Conservation (phyloP, 2,888 invertebrate species). For the Rhagium mordax region DNA sequence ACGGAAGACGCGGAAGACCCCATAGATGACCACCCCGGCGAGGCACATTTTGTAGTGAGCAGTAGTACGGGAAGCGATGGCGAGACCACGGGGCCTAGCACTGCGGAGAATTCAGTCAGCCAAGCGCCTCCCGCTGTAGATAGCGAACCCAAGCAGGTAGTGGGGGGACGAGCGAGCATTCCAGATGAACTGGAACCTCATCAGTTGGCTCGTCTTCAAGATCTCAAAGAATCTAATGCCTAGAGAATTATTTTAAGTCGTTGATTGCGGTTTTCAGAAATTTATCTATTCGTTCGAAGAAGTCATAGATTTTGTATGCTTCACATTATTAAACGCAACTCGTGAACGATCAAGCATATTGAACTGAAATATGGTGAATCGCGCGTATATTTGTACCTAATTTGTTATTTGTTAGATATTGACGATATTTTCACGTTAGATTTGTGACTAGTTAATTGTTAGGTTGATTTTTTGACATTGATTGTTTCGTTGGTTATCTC, state of each 20-base stretch:
- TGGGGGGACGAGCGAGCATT: conserved; percentile 86
- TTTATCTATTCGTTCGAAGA: conserved; percentile 40
- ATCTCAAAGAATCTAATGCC: conserved; percentile 93
- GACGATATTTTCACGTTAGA: conserved; percentile 46
- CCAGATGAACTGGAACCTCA: conserved; percentile 92
- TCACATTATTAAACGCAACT: conserved; percentile 53
- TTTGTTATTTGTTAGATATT: conserved; percentile 59
- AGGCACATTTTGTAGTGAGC: conserved; percentile 74
- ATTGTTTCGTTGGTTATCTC: neutral
- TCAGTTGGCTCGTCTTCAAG: conserved; percentile 89
- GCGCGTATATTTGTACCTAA: conserved; percentile 61
- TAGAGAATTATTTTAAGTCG: conserved; percentile 69
- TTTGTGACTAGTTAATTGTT: conserved; percentile 41
- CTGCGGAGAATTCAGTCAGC: conserved; percentile 76
- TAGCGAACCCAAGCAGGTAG: conserved; percentile 76
- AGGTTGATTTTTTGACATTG: conserved; percentile 11
- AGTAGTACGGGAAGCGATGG: conserved; percentile 78
- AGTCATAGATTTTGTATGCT: conserved; percentile 59
- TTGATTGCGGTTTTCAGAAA: conserved; percentile 43
- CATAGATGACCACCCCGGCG: conserved; percentile 74
- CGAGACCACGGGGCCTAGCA: conserved; percentile 77
- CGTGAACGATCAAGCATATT: conserved; percentile 42
- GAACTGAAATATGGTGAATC: conserved; percentile 48
- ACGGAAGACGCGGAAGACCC: conserved; percentile 53
- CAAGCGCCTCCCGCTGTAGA: conserved; percentile 66